Base-by-base conservation (phyloP, 2,888 invertebrate species). In the Melanostoma mellinum region DNA sequence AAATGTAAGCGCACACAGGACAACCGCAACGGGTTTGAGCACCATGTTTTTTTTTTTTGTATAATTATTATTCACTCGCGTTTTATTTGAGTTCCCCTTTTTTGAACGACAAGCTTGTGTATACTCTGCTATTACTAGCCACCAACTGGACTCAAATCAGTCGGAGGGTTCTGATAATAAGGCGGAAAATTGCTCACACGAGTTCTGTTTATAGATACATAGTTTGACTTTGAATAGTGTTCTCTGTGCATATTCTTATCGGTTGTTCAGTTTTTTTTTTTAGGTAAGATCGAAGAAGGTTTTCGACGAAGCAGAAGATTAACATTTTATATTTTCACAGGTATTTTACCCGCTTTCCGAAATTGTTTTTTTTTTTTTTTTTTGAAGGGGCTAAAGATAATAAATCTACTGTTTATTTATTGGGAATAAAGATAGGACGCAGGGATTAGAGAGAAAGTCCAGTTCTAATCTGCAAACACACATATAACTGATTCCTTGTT, bases 121-220 rank as follows among this genome's bases (percentile, higher is more conserved):
- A 65, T 78, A 65, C 82, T 30, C 68, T 67, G 5, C 82, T 58
- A 48, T 33, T 8, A 50, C 78, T 69, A 69, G 46, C 63, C 68
- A 52, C 10, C 78, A 53, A 82, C 82, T 82, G 77, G 78, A 74
- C 68, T 67, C 58, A 33, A 69, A 63, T 60, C 58, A 58, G 58
- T 38, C 46, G 42, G 36, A 73, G 33, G 68, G 33, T 33, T 58
- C 42, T 6, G 48, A 78, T 82, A 78, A 78, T 69, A 73, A 69
- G 63, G 53, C 52, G 3, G 5, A 61, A 63, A 58, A 33, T 52
- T 38, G 9, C 73, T 73, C 48, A 55, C 33, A 20, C 6, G 2
- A 58, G 32, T 46, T 35, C 10, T 46, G 6, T 5, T 30, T 58
- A 9, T 6, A 58, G 10, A 60, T 9, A 35, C 10, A 35, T 36